Evolutionary conservation across 2,797 vertebrate genomes (phyloP).

Genomic region (Hypotaenidia okinawae): DNA sequence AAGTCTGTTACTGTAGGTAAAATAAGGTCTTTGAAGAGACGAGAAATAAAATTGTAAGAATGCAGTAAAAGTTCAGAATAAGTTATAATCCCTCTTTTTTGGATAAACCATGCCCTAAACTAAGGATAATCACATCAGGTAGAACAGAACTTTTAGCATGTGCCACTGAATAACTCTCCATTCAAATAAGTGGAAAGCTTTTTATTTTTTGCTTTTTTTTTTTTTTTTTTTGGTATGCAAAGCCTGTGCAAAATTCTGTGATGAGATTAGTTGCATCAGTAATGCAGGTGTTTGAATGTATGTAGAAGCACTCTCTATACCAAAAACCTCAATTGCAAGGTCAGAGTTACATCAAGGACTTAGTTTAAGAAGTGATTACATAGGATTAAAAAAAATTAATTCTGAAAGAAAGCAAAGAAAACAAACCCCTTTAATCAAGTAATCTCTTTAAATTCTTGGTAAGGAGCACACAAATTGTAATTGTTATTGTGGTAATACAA

Average conservation of each 20-base stretch:
- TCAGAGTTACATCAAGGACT: background rate
- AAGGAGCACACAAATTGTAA: background rate
- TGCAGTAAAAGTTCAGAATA: background rate
- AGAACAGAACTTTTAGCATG: background rate
- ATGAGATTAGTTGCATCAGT: background rate
- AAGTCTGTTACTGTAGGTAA: background rate
- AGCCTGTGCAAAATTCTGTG: background rate
- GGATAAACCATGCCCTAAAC: background rate
- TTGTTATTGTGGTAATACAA: background rate
- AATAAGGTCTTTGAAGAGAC: background rate
- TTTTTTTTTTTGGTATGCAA: background rate
- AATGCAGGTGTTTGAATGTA: background rate
- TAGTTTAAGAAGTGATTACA: background rate
- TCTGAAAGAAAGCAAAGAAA: background rate
- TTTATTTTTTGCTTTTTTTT: background rate
- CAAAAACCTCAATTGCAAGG: background rate
- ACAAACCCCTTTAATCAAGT: background rate
- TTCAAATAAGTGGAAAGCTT: background rate
- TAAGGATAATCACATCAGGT: background rate
- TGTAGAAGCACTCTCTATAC: background rate
- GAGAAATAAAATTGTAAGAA: background rate
- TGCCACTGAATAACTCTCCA: background rate
- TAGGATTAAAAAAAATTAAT: background rate
- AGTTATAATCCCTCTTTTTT: background rate
- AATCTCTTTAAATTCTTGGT: background rate